Percentiles rank a stretch among this genome's conserved stretches.
phyloP scores from a whole-genome alignment of 2,797 vertebrate species.

The Eupleurogrammus muticus region DNA sequence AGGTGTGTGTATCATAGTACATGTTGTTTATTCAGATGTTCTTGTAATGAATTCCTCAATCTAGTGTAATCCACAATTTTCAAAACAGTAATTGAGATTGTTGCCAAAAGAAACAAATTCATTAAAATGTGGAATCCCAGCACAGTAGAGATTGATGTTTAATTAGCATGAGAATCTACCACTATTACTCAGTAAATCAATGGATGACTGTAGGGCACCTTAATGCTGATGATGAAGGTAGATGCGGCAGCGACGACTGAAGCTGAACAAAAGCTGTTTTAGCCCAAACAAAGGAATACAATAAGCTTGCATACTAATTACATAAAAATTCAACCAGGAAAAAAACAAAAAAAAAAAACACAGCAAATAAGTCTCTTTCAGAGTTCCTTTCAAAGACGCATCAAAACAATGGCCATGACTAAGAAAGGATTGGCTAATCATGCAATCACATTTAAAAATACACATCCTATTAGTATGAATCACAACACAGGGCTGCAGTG shows the following conservation, averaged over 20 bases:
- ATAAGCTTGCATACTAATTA: conserved; percentile 17
- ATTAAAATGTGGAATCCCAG: neutral
- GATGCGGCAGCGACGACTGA: too few relatives aligned
- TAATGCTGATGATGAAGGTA: too few relatives aligned
- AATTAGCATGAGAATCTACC: neutral
- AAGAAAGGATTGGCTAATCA: neutral
- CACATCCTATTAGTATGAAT: neutral
- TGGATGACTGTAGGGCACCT: conserved; percentile 21
- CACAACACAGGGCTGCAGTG: neutral
- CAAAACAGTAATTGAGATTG: neutral
- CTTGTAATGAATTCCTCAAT: neutral
- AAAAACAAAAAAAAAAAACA: neutral
- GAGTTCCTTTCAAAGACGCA: neutral
- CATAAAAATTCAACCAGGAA: too few relatives aligned
- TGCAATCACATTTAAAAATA: neutral
- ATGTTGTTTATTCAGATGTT: neutral
- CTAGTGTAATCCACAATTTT: neutral
- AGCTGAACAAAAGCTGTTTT: conserved; percentile 31
- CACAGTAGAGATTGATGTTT: neutral
- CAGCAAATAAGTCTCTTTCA: neutral
- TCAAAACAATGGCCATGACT: neutral
- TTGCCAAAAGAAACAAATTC: neutral
- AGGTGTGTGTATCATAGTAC: neutral
- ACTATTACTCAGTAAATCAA: conserved; percentile 30
- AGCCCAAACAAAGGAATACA: conserved; percentile 12